Evolutionary conservation across 2,797 vertebrate species (phyloP), one percentile per base, ranked within the genome.

Genomic region (Argentina silus): DNA sequence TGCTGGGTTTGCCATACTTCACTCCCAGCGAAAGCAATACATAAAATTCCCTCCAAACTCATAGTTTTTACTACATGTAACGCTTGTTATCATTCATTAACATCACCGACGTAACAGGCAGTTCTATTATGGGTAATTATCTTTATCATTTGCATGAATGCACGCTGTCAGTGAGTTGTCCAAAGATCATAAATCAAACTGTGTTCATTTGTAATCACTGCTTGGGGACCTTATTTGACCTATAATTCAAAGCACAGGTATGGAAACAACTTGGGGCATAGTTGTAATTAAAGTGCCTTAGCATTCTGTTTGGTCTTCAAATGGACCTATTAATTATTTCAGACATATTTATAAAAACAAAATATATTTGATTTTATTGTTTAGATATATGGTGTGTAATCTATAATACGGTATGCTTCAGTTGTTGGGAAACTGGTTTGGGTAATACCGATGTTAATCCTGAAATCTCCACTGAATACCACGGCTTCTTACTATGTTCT

Each of bases 201-300:
- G 1, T 6, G n/a, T 17, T 56, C 17, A 82, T 69, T 76, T 75
- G 9, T 80, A 69, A 73, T 56, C 27, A 36, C 27, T 36, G 27
- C 27, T 36, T 36, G 27, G 27, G 27, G 2, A 36, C 27, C 27
- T 36, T 36, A 36, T 36, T 36, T 36, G 27, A 36, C 27, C 27
- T 36, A 36, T 36, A 62, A 69, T 51, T 0, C 68, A 21, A 1
- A 21, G 21, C 21, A 68, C 44, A 75, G 21, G 56, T 59, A 3
- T 19, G 76, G 6, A n/a, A 45, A 36, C 5, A 8, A 10, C 48
- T 77, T 74, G 55, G 69, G 23, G 74, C 51, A 51, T 17, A 82
- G 70, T 76, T 75, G 9, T 80, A 69, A 73, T 56, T 0, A 2
- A 89, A 89, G 85, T 90, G 81, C 84, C 83, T 85, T 70, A 53